These are phyloP conservation scores for Pyrrhosoma nymphula DNA, from an alignment of 2,888 invertebrate genomes.

Conservation along the genomic window DNA sequence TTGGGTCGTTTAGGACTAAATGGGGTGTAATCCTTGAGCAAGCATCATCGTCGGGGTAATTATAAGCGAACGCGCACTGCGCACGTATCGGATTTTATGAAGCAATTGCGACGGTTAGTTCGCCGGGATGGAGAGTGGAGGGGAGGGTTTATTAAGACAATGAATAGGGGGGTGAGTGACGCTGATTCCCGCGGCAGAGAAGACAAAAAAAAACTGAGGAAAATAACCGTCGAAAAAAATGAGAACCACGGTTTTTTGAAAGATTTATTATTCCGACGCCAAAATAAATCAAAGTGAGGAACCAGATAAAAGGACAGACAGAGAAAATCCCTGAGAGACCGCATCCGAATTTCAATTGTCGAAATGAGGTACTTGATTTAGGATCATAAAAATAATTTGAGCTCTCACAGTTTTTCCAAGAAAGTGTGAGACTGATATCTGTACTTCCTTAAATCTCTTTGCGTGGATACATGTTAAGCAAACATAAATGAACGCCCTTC, in stretches of 20 bases:
- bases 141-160: background rate
- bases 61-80: background rate
- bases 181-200: background rate
- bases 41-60: slow-evolving; percentile 28
- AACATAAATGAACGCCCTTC: background rate
- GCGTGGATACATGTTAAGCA: background rate
- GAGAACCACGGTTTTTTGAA: background rate
- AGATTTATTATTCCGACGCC: background rate
- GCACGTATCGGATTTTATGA: slow-evolving; percentile 13
- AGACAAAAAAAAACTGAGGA: background rate
- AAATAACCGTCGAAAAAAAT: background rate
- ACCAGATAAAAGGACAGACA: background rate
- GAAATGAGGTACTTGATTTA: background rate
- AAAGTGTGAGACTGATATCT: background rate
- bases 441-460: background rate
- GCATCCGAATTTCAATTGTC: background rate
- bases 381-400: background rate
- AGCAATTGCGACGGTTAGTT: slow-evolving; percentile 1
- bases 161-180: background rate
- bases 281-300: background rate
- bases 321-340: background rate
- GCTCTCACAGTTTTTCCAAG: background rate
- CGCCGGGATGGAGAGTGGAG: background rate
- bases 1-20: background rate
- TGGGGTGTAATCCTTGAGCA: slow-evolving; percentile 24